Conservation (phyloP, 2,888 invertebrate species). For the Watsonalla cultraria region DNA sequence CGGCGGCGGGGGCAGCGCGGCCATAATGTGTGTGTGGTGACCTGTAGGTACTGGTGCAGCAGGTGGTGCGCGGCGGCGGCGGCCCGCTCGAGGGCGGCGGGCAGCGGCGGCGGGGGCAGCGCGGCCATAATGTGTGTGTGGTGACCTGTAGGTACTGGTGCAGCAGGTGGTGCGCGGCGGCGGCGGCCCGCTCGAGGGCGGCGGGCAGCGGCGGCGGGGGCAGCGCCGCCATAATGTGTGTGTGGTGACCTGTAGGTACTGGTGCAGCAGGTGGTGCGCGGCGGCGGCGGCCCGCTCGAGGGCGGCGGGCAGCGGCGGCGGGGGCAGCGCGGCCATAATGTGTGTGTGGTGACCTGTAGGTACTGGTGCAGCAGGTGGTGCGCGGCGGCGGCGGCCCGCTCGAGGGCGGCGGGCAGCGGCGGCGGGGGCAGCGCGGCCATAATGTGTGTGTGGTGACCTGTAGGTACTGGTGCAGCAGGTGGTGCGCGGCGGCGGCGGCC, state of each 20-base stretch:
- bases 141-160: neutral
- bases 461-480: constrained; percentile 65
- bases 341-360: neutral
- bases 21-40: too few species aligned
- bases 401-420: constrained; percentile 59
- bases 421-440: constrained; percentile 13
- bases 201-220: too few species aligned
- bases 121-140: too few species aligned
- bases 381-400: constrained; percentile 64
- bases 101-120: too few species aligned
- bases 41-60: neutral
- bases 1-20: too few species aligned
- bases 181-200: constrained; percentile 62
- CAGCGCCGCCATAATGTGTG: too few species aligned
- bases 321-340: neutral
- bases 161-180: neutral
- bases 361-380: neutral
- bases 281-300: constrained; percentile 62
- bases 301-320: constrained; percentile 66
- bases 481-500: constrained; percentile 66
- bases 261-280: neutral
- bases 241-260: neutral
- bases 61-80: too few species aligned
- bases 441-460: constrained; percentile 31
- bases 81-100: too few species aligned